Evolutionary conservation across 2,797 vertebrate species (phyloP), one percentile per base, ranked within the genome.

Genomic region (Spinus pinus): DNA sequence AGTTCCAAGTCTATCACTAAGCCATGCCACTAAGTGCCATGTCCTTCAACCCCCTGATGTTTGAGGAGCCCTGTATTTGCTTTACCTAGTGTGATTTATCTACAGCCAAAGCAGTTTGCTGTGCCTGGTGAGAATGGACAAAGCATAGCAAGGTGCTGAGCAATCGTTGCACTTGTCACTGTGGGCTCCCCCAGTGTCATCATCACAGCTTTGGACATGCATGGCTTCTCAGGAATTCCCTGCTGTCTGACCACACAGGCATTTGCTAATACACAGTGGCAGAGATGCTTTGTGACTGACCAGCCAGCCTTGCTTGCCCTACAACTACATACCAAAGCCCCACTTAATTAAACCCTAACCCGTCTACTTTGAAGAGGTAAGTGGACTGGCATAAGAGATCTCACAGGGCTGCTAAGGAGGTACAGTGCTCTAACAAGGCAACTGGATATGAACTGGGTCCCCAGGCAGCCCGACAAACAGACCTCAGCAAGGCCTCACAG

Each of bases 131-230:
- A 89, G 50, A 72, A 81, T 4, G 54, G 47, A 88, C 89, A 94
- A 78, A 49, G 73, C 86, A 96, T 86, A 92, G 65, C 57, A 96
- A 91, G 69, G 61, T 67, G 46, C 92, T 95, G 92, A 94, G 79
- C 74, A 78, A 71, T 57, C 0, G 0, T 28, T 71, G 71, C 50
- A 70, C 19, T 72, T 19, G 10, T 85, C 86, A 73, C 60, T 82
- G 81, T 30, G 81, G 78, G 35, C 35, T 35, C 88, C 86, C 81
- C 53, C 30, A 56, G 6, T 69, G 50, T 44, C 79, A 89, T 71
- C 84, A 89, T 18, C 0, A 0, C 53, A 80, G 35, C 41, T 91
- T 67, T 25, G 61, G 79, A 53, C 53, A 69, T 0, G 15, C 57
- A 15, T 42, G 53, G 61, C 50, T 89, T 90, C 94, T 80, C 84